A percentile compares a stretch with the other conserved stretches of the same genome.
Evolutionary conservation across 2,797 vertebrate genomes (phyloP).

Genomic region (Poliocrania exsul): DNA sequence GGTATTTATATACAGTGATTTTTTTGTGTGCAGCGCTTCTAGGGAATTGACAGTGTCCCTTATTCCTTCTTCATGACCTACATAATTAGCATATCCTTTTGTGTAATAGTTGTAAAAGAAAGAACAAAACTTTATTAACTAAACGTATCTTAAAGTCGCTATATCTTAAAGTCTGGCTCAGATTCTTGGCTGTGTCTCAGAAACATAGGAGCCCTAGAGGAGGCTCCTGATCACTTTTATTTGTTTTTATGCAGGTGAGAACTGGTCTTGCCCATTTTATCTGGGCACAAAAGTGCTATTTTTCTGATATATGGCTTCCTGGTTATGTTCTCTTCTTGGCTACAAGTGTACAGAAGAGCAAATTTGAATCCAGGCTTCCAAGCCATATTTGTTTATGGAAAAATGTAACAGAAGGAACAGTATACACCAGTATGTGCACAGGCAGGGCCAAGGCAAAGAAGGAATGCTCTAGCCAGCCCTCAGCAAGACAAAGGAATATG

Average conservation of each 20-base stretch:
- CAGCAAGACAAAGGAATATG: background rate
- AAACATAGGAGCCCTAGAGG: background rate
- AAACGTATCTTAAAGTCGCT: background rate
- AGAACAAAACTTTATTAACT: background rate
- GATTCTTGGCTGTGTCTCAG: background rate
- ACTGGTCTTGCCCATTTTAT: background rate
- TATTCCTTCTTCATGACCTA: background rate
- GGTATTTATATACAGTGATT: background rate
- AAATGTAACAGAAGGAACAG: background rate
- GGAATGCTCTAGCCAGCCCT: background rate
- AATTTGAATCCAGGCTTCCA: background rate
- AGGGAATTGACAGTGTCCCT: background rate
- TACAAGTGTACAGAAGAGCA: background rate
- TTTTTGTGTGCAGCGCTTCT: background rate
- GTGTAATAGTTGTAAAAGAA: background rate
- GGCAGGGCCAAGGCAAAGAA: background rate
- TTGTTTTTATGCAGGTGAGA: background rate
- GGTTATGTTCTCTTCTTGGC: background rate
- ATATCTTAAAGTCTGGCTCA: background rate
- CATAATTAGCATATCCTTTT: background rate
- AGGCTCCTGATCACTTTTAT: background rate
- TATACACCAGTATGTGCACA: background rate
- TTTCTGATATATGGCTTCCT: background rate
- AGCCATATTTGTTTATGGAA: background rate
- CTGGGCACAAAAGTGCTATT: background rate